Conservation (phyloP, 2,113 vertebrate species). For the Oreochromis tanganicae region DNA sequence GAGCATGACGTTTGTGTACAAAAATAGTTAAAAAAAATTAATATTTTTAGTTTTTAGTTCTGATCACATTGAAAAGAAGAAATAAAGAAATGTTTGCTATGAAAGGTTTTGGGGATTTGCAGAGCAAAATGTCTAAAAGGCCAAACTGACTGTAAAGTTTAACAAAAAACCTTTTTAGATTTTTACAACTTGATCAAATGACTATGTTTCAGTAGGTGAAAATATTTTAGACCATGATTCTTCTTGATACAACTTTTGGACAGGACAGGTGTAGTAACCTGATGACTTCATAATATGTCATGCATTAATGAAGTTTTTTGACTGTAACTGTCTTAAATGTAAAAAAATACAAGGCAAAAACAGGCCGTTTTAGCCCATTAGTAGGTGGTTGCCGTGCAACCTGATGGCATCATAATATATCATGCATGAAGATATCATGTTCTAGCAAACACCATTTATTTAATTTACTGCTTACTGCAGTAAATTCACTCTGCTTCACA, state of each 20-base stretch:
- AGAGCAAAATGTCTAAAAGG: neutral
- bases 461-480: neutral
- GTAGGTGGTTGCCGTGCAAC: neutral
- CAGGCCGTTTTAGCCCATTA: neutral
- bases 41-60: neutral
- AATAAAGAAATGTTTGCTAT: neutral
- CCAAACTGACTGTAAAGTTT: no score
- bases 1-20: neutral
- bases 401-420: neutral
- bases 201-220: neutral
- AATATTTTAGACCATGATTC: neutral
- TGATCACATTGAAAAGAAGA: neutral
- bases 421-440: neutral
- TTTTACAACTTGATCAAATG: no score
- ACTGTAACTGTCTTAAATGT: neutral
- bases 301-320: neutral
- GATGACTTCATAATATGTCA: neutral
- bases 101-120: neutral
- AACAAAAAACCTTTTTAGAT: no score
- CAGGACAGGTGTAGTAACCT: neutral
- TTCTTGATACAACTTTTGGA: neutral
- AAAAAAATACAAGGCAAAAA: neutral
- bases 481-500: neutral
- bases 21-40: rapidly evolving
- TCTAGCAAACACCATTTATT: neutral